Base-by-base conservation (phyloP, 1,140 invertebrate genomes). In the Pomacea maculata region DNA sequence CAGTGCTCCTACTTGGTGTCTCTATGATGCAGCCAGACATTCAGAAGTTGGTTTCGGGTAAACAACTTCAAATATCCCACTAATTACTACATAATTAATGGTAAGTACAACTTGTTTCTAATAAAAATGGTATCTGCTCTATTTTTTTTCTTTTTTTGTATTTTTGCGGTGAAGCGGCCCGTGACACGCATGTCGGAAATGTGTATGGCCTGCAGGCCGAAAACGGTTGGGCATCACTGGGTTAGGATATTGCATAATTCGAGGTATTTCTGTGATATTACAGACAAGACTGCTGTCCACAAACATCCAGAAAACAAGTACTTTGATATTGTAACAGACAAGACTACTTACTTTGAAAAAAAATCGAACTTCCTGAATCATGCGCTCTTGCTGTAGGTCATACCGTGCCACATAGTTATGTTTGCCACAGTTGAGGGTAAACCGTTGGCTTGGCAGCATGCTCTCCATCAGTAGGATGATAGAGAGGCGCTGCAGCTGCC, bases 401-500 rank as follows among this genome's bases (percentile, higher is more conserved):
- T 80, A 85, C 7, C 77, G 74, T 14, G 71, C 71, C 29, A 83
- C 75, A 7, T 57, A 55, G n/a, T 81, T 78, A 54, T 52, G 34
- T 7, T 63, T 54, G 17, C 84, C 84, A 29, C 65, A 74, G 74
- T 73, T 82, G 34, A 67, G 63, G 21, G 74, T 79, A n/a, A 71
- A 67, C 6, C 29, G 17, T 25, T 78, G 72, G 6, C 25, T 75
- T 2, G 81, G 79, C 19, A 86, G 25, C 29, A 86, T 83, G 64
- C 83, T 86, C 82, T 88, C 87, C 21, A 88, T 10, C 65, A 87
- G 83, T 15, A 87, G 78, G 25, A 87, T 81, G 19, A 87, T 82
- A 1, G 86, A 87, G 14, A 87, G 74, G 25, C 82, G 78, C 73
- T 87, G 86, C 29, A 86, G 79, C 57, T 87, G 81, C 82, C 83